Conservation (phyloP, 2,797 vertebrate genomes). For the Leucoraja ocellata region DNA sequence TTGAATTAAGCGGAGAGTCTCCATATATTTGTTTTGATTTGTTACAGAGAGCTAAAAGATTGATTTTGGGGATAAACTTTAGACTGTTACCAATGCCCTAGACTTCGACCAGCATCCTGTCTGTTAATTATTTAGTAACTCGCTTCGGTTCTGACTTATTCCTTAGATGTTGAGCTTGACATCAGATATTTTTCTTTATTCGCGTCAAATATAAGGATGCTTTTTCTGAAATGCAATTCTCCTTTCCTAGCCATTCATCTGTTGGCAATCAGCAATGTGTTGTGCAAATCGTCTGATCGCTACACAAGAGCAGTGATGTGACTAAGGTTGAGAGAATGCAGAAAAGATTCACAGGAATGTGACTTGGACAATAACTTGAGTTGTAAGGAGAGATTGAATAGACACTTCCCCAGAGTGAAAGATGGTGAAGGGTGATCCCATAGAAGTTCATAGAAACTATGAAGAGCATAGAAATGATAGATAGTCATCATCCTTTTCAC, state of each 20-base stretch:
- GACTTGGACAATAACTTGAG: too few species aligned
- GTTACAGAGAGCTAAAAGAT: constrained; percentile 2
- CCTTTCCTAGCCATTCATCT: not conserved
- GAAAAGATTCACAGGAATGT: too few species aligned
- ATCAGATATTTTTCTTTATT: not conserved
- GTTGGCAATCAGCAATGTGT: not conserved
- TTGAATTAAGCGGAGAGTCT: not conserved
- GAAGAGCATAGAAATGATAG: too few species aligned
- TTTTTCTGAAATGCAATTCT: not conserved
- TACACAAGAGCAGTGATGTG: too few species aligned
- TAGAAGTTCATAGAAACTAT: too few species aligned
- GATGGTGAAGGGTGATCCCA: too few species aligned
- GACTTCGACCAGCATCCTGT: constrained; percentile 3
- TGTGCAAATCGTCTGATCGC: too few species aligned
- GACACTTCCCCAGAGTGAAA: too few species aligned
- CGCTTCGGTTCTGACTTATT: not conserved
- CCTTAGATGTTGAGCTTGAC: not conserved
- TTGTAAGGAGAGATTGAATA: too few species aligned
- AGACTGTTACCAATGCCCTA: not conserved
- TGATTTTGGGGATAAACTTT: constrained; percentile 6
- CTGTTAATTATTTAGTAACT: not conserved
- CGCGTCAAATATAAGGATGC: not conserved
- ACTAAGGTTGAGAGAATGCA: too few species aligned
- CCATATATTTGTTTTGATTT: constrained; percentile 17
- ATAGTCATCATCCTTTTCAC: too few species aligned